Evolutionary conservation across 2,113 vertebrate species (phyloP).

Genomic region (Neotoma lepida): DNA sequence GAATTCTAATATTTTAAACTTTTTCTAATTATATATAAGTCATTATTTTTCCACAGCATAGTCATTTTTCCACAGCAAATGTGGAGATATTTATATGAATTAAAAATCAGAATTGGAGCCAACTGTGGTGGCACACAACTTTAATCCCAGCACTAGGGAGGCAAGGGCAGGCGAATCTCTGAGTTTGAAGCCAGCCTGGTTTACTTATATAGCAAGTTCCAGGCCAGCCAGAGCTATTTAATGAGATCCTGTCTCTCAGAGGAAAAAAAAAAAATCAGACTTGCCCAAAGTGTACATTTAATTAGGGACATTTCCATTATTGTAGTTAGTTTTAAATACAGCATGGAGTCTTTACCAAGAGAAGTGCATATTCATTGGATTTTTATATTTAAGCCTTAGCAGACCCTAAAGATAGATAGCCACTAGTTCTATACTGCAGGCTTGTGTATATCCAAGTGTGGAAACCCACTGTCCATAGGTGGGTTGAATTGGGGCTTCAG

Average conservation of each 20-base stretch:
- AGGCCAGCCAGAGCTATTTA: neutral
- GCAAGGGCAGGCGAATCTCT: neutral
- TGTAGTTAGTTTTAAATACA: slow-evolving; percentile 19
- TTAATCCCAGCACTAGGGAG: neutral
- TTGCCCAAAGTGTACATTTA: slow-evolving; percentile 13
- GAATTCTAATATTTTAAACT: slow-evolving; percentile 41
- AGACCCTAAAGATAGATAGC: slow-evolving; percentile 30
- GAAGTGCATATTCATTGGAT: slow-evolving; percentile 23
- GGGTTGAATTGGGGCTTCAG: neutral
- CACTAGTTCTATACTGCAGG: slow-evolving; percentile 1
- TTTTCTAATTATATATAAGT: neutral
- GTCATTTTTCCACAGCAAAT: neutral
- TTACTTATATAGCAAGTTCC: neutral
- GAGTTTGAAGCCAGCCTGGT: neutral
- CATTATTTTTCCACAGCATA: slow-evolving; percentile 15
- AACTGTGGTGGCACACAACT: neutral
- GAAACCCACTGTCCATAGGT: neutral
- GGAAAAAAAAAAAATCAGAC: neutral
- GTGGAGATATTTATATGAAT: slow-evolving; percentile 13
- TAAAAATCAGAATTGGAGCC: slow-evolving; percentile 21
- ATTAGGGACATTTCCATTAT: neutral
- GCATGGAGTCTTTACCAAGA: neutral
- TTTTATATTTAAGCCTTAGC: slow-evolving; percentile 48
- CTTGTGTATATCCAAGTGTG: neutral
- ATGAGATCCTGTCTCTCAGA: neutral